Percentiles rank a stretch among this genome's conserved stretches.
Conservation (phyloP, 2,888 invertebrate genomes). For the Pardosa pseudoannulata region DNA sequence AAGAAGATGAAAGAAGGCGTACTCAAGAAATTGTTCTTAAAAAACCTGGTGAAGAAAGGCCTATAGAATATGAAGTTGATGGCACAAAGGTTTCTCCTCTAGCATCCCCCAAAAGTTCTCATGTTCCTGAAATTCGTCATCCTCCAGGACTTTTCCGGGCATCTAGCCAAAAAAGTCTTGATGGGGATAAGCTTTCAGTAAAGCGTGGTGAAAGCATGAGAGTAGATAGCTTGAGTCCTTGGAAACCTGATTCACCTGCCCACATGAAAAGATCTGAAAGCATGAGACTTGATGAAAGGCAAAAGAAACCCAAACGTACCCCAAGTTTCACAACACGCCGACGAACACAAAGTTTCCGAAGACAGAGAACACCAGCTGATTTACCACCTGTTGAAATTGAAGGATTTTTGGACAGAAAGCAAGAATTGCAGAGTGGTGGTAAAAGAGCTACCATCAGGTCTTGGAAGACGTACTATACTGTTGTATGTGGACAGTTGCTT, state of each 20-base stretch:
- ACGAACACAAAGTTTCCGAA: constrained; percentile 76
- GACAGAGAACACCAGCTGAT: constrained; percentile 76
- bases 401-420: constrained; percentile 94
- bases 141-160: constrained; percentile 58
- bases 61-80: constrained; percentile 63
- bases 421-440: constrained; percentile 93
- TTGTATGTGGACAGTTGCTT: constrained; percentile 95
- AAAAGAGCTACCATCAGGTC: constrained; percentile 95
- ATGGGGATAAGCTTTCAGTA: constrained; percentile 76
- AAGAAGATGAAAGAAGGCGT: constrained; percentile 86
- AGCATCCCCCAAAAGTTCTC: constrained; percentile 29
- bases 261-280: constrained; percentile 71
- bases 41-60: constrained; percentile 75
- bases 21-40: constrained; percentile 82
- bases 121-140: constrained; percentile 65
- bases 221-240: constrained; percentile 78
- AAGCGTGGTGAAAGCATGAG: constrained; percentile 95
- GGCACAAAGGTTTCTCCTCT: constrained; percentile 24
- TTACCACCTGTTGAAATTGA: constrained; percentile 94
- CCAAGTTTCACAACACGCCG: constrained; percentile 96
- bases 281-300: constrained; percentile 70
- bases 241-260: constrained; percentile 66
- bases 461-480: constrained; percentile 96
- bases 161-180: constrained; percentile 67
- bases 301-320: constrained; percentile 87